These are phyloP conservation scores for Ochropacha duplaris DNA, from an alignment of 2,888 invertebrate species.

Conservation along the genomic window DNA sequence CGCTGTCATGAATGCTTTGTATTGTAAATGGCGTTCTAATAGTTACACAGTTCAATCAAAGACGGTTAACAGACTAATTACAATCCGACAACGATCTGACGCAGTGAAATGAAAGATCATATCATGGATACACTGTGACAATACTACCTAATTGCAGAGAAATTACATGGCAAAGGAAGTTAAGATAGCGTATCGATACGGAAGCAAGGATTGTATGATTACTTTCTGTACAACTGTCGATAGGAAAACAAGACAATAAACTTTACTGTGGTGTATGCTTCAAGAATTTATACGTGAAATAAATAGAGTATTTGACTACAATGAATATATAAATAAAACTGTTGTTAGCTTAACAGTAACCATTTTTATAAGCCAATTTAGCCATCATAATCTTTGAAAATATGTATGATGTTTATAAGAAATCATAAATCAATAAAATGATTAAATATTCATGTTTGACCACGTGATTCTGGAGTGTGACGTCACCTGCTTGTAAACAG, in stretches of 20 bases:
- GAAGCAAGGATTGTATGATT: background rate
- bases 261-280: background rate
- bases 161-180: background rate
- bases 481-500: too few relatives aligned
- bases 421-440: too few relatives aligned
- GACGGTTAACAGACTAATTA: conserved; percentile 13
- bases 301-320: too few relatives aligned
- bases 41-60: conserved; percentile 24
- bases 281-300: background rate
- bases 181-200: background rate
- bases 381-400: too few relatives aligned
- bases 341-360: too few relatives aligned
- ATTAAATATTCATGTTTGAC: too few relatives aligned
- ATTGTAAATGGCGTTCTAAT: conserved; percentile 38
- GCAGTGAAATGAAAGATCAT: background rate
- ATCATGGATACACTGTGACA: background rate
- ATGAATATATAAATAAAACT: too few relatives aligned
- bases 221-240: background rate
- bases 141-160: background rate
- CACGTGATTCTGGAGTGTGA: too few relatives aligned
- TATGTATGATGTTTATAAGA: too few relatives aligned
- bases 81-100: conserved; percentile 15
- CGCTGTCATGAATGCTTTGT: conserved; percentile 19
- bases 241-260: background rate
- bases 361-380: too few relatives aligned